Conservation (phyloP, 1,140 invertebrate species). For the Drepana arcuata region DNA sequence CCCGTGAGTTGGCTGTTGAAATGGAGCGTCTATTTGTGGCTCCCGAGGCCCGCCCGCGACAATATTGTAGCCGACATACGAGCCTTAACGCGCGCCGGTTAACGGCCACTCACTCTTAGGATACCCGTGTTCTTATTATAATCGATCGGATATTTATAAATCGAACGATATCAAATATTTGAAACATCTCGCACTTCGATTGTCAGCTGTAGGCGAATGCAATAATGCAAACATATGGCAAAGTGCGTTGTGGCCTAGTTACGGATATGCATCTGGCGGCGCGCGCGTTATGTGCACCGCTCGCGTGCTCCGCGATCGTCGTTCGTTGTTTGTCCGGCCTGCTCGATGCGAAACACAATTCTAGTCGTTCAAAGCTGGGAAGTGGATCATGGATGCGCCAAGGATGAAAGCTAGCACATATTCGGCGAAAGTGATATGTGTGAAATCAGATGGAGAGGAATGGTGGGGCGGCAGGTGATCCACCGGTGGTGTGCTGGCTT, state of each 20-base stretch:
- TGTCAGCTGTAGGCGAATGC: constrained; percentile 12
- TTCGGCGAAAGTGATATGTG: constrained; percentile 55
- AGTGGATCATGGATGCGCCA: constrained; percentile 29
- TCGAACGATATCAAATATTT: too few species aligned
- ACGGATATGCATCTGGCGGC: constrained; percentile 47
- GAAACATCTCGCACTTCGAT: neutral
- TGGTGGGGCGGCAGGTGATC: constrained; percentile 38
- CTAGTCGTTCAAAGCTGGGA: too few species aligned
- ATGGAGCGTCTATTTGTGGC: constrained; percentile 66
- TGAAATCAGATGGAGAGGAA: constrained; percentile 41
- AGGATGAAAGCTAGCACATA: constrained; percentile 50
- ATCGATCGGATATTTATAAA: constrained; percentile 4
- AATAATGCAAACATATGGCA: constrained; percentile 42
- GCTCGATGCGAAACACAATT: too few species aligned
- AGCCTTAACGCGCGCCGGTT: constrained; percentile 29
- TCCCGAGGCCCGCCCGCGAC: constrained; percentile 58
- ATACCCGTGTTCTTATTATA: constrained; percentile 8
- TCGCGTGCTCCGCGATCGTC: constrained; percentile 18
- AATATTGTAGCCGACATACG: constrained; percentile 53
- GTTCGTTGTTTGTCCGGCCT: neutral
- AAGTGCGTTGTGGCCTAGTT: constrained; percentile 51
- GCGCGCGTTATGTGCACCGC: constrained; percentile 29
- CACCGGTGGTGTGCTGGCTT: too few species aligned
- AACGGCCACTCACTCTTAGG: constrained; percentile 15
- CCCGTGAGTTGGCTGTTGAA: constrained; percentile 54